phyloP scores from a whole-genome alignment of 2,797 vertebrate genomes.

The Rhinatrema bivittatum region DNA sequence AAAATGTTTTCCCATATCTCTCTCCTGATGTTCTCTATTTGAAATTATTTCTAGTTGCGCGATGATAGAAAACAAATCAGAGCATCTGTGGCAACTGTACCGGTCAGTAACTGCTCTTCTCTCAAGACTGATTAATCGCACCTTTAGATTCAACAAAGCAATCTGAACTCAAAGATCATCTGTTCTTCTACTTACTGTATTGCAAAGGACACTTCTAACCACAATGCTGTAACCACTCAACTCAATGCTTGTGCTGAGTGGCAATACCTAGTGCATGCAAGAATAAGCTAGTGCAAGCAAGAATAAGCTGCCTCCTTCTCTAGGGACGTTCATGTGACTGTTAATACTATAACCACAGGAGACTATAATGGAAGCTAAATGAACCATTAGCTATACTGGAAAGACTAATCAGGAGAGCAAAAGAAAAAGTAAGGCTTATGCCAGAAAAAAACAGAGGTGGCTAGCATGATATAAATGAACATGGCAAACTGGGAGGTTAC shows the following conservation, averaged over 20 bases:
- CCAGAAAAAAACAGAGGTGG: background rate
- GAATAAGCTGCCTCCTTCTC: background rate
- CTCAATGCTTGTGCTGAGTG: constrained; percentile 4
- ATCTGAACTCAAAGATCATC: background rate
- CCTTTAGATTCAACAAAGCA: background rate
- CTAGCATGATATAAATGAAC: background rate
- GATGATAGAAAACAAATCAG: too few relatives aligned
- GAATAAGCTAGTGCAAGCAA: constrained; percentile 2
- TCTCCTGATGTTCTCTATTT: too few relatives aligned
- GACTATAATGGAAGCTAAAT: constrained; percentile 1
- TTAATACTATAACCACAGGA: constrained; percentile 1
- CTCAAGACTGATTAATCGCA: too few relatives aligned
- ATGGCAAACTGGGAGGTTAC: background rate
- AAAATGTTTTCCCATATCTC: too few relatives aligned
- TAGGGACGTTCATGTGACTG: constrained; percentile 8
- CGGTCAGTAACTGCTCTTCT: too few relatives aligned
- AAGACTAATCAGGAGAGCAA: background rate
- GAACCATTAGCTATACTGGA: background rate
- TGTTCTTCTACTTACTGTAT: constrained; percentile 1
- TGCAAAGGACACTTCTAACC: background rate
- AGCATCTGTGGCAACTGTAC: too few relatives aligned
- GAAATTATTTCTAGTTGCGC: too few relatives aligned
- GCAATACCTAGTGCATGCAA: too few relatives aligned
- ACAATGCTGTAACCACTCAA: constrained; percentile 1
- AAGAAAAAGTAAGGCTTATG: background rate